A percentile compares a stretch with the other conserved stretches of the same genome.
Conservation (phyloP, 2,113 vertebrate genomes). For the Hirundichthys speculiger region DNA sequence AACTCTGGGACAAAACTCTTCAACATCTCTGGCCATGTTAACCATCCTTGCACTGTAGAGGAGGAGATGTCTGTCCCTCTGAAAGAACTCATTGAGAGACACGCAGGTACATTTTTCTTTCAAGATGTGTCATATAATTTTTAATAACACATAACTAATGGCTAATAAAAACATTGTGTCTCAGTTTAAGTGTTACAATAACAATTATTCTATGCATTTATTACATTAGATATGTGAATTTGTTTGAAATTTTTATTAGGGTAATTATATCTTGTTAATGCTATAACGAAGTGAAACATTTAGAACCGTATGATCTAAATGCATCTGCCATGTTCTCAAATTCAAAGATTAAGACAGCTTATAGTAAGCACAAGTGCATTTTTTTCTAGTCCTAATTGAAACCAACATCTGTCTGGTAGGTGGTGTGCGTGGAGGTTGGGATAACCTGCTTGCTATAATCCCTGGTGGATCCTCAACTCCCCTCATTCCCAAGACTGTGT, state of each 20-base stretch:
- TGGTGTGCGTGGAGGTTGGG: conserved; percentile 93
- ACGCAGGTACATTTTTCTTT: conserved; percentile 81
- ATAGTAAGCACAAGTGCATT: conserved; percentile 14
- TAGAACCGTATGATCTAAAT: neutral
- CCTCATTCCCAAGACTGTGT: conserved; percentile 91
- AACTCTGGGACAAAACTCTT: conserved; percentile 97
- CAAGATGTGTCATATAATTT: neutral
- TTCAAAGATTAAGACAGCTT: conserved; percentile 46
- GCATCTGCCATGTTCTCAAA: conserved; percentile 12
- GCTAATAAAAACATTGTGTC: neutral
- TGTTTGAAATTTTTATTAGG: neutral
- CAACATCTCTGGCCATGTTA: conserved; percentile 97
- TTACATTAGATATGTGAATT: too few species aligned
- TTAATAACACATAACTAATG: neutral
- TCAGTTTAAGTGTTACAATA: too few species aligned
- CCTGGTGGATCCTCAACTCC: conserved; percentile 95
- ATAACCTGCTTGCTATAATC: conserved; percentile 94
- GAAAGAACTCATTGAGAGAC: conserved; percentile 94
- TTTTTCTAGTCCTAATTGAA: conserved; percentile 29
- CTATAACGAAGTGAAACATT: neutral
- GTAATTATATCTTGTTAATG: neutral
- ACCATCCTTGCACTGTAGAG: conserved; percentile 93
- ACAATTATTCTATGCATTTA: too few species aligned
- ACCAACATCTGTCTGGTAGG: conserved; percentile 76
- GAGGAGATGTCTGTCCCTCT: conserved; percentile 96